These are phyloP conservation scores for Diaphora mendica DNA, from an alignment of 2,888 invertebrate species.

Conservation along the genomic window DNA sequence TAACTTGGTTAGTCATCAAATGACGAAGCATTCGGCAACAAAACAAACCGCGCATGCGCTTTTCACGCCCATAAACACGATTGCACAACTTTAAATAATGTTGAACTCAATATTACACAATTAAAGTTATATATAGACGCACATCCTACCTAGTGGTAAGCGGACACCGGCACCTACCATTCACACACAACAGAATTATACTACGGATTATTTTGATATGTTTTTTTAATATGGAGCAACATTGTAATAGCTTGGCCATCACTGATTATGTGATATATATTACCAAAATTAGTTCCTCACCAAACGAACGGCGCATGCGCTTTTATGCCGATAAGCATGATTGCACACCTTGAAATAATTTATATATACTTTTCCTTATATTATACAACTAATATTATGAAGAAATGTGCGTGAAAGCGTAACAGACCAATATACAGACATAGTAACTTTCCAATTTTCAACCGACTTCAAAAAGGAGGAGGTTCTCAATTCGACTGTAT, in stretches of 20 bases:
- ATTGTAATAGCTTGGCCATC: not conserved
- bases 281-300: not conserved
- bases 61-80: not conserved
- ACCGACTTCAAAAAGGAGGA: no score
- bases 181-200: not conserved
- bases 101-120: not conserved
- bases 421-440: no score
- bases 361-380: not conserved
- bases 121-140: not conserved
- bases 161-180: not conserved
- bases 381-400: not conserved
- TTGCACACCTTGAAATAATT: not conserved
- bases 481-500: no score
- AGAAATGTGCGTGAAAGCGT: not conserved
- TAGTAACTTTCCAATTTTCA: no score
- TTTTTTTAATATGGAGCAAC: not conserved
- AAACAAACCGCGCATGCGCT: not conserved
- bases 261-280: not conserved
- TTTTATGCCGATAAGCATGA: not conserved
- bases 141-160: not conserved
- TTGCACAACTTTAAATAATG: not conserved
- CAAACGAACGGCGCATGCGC: not conserved
- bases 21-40: slow-evolving; percentile 1
- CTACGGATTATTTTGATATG: not conserved
- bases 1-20: not conserved